Conservation (phyloP, 2,888 invertebrate genomes). For the Euplagia quadripunctaria region DNA sequence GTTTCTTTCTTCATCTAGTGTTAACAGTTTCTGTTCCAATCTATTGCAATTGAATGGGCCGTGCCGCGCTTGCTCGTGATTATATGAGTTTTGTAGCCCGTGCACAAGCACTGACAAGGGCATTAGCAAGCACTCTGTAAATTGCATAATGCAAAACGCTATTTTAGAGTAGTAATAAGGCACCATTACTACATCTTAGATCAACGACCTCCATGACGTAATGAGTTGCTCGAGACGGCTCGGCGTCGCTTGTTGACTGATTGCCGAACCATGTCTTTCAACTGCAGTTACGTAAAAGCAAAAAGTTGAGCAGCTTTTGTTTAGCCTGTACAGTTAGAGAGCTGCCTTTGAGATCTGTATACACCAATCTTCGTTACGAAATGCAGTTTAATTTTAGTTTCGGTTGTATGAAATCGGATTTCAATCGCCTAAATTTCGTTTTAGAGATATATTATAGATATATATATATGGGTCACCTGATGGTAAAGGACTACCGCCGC, state of each 20-base stretch:
- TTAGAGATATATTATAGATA: too few species aligned
- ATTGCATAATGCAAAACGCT: slow-evolving; percentile 4
- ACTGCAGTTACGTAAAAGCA: slow-evolving; percentile 3
- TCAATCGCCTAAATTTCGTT: neutral
- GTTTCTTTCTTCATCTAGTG: too few species aligned
- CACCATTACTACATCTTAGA: slow-evolving; percentile 18
- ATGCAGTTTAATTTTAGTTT: neutral
- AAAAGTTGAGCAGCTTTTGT: neutral
- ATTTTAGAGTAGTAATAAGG: slow-evolving; percentile 30
- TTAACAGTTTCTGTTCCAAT: neutral
- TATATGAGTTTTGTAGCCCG: too few species aligned
- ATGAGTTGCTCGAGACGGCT: slow-evolving; percentile 42
- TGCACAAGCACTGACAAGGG: too few species aligned
- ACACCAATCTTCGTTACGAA: neutral
- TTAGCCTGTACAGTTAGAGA: neutral
- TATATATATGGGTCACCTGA: too few species aligned
- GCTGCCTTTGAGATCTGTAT: neutral
- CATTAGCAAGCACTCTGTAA: neutral
- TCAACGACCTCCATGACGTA: slow-evolving; percentile 46
- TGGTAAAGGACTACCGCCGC: too few species aligned
- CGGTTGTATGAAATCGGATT: neutral
- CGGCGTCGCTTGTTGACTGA: slow-evolving; percentile 38
- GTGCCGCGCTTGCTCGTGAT: neutral
- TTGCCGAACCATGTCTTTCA: slow-evolving; percentile 20
- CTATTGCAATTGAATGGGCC: neutral